A percentile compares a stretch with the other conserved stretches of the same genome.
Conservation (phyloP, 1,140 invertebrate species). For the Drosophila bipectinata region DNA sequence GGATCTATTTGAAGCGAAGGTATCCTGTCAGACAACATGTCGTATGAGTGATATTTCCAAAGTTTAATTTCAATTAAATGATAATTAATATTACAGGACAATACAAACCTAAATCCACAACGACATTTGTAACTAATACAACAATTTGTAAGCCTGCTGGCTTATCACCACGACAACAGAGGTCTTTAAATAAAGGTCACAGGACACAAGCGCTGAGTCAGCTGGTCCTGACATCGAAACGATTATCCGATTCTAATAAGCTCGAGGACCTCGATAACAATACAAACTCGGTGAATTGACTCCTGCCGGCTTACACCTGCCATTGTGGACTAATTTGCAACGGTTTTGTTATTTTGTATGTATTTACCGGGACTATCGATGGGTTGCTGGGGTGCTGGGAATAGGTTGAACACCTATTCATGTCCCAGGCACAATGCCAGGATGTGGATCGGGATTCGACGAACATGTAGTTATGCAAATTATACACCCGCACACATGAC, state of each 20-base stretch:
- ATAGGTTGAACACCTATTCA: constrained; percentile 52
- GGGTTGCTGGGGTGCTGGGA: background rate
- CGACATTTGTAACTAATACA: background rate
- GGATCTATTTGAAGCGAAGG: background rate
- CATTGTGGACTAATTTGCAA: constrained; percentile 69
- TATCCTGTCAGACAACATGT: background rate
- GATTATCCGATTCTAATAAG: constrained; percentile 48
- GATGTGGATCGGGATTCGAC: constrained; percentile 23
- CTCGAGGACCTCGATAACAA: constrained; percentile 24
- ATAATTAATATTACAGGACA: too few species aligned
- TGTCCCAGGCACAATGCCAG: constrained; percentile 29
- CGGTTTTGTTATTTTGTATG: constrained; percentile 66
- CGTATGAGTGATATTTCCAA: background rate
- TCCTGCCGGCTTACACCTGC: constrained; percentile 29
- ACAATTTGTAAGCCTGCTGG: background rate
- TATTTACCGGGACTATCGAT: constrained; percentile 41
- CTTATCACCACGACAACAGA: constrained; percentile 1
- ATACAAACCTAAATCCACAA: too few species aligned
- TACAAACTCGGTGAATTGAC: constrained; percentile 16
- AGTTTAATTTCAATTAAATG: too few species aligned
- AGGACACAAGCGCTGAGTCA: background rate
- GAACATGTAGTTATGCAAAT: constrained; percentile 70
- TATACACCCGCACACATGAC: constrained; percentile 45
- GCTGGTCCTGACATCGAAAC: constrained; percentile 19
- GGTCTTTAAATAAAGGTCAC: background rate